Percentiles rank a stretch among this genome's conserved stretches.
Evolutionary conservation across 2,888 invertebrate genomes (phyloP).

Genomic region (Zeuzera pyrina): DNA sequence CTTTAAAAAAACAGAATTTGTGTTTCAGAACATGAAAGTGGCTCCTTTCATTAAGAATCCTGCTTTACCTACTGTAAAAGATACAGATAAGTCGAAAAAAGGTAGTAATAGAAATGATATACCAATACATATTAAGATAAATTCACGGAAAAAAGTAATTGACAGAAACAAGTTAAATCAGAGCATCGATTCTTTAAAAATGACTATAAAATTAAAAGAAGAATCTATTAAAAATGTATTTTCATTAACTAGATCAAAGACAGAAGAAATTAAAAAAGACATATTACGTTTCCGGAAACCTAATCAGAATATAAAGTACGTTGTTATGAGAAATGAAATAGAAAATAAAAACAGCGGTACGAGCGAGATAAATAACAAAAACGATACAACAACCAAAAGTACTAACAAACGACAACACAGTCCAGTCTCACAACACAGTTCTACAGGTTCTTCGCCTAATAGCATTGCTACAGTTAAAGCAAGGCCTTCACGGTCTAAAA

Average conservation of each 20-base stretch:
- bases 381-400: constrained; percentile 16
- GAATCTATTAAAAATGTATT: constrained; percentile 5
- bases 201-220: background rate
- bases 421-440: constrained; percentile 40
- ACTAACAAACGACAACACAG: constrained; percentile 22
- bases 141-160: no score
- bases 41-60: no score
- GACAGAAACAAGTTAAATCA: constrained; percentile 19
- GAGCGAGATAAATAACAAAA: constrained; percentile 16
- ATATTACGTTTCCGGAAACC: constrained; percentile 30
- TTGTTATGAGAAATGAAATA: constrained; percentile 36
- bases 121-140: no score
- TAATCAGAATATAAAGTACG: constrained; percentile 25
- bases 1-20: no score
- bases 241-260: constrained; percentile 20
- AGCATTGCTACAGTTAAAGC: constrained; percentile 48
- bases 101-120: no score
- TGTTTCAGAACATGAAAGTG: no score
- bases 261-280: constrained; percentile 28
- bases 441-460: constrained; percentile 48
- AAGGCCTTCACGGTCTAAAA: constrained; percentile 23
- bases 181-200: constrained; percentile 18
- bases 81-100: no score
- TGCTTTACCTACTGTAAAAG: no score
- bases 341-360: constrained; percentile 26